Percentiles rank a stretch among this genome's conserved stretches.
Evolutionary conservation across 2,888 invertebrate genomes (phyloP).

Genomic region (Chrysotoxum bicinctum): DNA sequence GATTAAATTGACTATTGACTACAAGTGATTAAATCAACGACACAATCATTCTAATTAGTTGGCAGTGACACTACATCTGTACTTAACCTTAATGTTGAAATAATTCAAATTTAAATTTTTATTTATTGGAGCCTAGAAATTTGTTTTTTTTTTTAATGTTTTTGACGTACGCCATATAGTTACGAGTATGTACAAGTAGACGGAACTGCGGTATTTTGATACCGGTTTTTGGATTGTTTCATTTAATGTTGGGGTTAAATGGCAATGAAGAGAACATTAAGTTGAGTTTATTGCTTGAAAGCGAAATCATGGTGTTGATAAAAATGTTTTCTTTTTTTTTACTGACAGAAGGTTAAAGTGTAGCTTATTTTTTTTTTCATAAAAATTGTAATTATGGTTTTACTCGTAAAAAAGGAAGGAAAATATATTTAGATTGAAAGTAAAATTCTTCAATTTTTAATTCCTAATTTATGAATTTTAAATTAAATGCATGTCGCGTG

Average conservation of each 20-base stretch:
- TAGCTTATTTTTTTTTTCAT: not conserved
- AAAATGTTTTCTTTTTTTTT: not conserved
- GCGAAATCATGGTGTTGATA: slow-evolving; percentile 2
- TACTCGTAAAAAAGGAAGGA: too few relatives aligned
- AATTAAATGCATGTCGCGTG: too few relatives aligned
- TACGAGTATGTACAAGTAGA: not conserved
- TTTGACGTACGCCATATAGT: not conserved
- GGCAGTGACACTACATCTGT: too few relatives aligned
- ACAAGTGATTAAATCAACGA: too few relatives aligned
- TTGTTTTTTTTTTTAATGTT: not conserved
- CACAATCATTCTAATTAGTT: too few relatives aligned
- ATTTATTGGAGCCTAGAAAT: not conserved
- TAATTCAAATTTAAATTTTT: too few relatives aligned
- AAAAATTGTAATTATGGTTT: not conserved
- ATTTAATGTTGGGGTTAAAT: not conserved
- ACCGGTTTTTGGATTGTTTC: slow-evolving; percentile 5
- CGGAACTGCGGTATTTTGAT: not conserved
- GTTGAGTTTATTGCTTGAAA: slow-evolving; percentile 18
- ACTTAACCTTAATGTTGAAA: too few relatives aligned
- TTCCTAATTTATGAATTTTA: too few relatives aligned
- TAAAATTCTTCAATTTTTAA: too few relatives aligned
- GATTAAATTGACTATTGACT: too few relatives aligned
- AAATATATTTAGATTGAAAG: too few relatives aligned
- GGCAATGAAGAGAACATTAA: not conserved
- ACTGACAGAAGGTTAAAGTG: not conserved